Base-by-base conservation (phyloP, 2,888 invertebrate species). In the Pyrocoelia pectoralis region DNA sequence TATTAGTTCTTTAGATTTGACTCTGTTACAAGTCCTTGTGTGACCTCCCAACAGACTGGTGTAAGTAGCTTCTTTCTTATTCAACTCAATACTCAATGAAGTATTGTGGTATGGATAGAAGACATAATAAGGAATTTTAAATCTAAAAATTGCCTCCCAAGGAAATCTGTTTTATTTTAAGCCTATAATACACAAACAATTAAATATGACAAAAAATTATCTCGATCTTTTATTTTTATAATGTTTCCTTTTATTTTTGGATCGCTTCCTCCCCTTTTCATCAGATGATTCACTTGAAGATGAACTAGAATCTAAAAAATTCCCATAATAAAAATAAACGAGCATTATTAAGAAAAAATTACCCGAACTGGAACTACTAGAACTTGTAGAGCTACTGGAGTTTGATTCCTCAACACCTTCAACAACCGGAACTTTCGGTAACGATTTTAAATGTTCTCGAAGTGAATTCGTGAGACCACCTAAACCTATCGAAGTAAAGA, bases 391-490 rank as follows among this genome's bases (percentile, higher is more conserved):
- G 15, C 70, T 70, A 65, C 71, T 72, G 56, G 72, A 67, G 8
- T 74, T 66, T 67, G 72, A 72, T 68, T 74, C 66, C 70, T 78
- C 61, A 61, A 70, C 49, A 60, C 75, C 65, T 61, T 78, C 76
- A 61, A 82, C 76, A 58, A 70, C 79, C 71, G 63, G 79, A 66
- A 84, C 84, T 83, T 90, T 90, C 0, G 93, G 90, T 79, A 89
- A 87, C 70, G 87, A 86, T 76, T 95, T 95, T 68, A 97, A 83
- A 82, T 95, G 95, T 74, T 95, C 94, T 61, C 96, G 83, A 41
- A 97, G 82, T 74, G 95, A 96, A 82, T 97, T 96, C 0, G 98
- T 99, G 1, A 99, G 84, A 0, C 97, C 98, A 59, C 98, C 98
- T 56, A 99, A 86, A 72, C 98, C 97, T 76, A 97, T 97, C 0